A percentile compares a stretch with the other conserved stretches of the same genome.
phyloP scores from a whole-genome alignment of 2,888 invertebrate species.

The Plemyria rubiginata region DNA sequence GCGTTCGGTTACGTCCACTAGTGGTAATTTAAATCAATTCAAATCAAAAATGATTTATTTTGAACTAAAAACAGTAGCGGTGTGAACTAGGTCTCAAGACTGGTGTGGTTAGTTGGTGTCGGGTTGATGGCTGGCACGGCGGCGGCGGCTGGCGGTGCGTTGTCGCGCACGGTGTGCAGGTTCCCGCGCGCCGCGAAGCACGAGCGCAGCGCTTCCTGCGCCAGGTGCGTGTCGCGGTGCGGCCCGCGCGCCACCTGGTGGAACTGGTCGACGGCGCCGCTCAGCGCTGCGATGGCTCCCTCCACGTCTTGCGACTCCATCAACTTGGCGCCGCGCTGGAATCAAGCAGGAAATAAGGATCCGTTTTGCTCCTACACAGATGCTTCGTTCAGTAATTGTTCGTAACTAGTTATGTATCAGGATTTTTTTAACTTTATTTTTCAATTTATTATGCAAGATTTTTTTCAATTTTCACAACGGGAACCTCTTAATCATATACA shows the following conservation, averaged over 20 bases:
- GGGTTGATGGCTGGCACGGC: neutral
- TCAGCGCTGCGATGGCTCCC: constrained; percentile 83
- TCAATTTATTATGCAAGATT: too few species aligned
- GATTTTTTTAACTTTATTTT: too few species aligned
- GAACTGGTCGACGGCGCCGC: constrained; percentile 85
- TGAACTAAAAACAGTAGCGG: too few species aligned
- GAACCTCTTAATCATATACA: too few species aligned
- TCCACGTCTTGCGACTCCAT: constrained; percentile 82
- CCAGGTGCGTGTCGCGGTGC: constrained; percentile 87
- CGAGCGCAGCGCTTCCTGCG: constrained; percentile 88
- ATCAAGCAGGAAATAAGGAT: neutral
- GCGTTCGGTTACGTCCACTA: too few species aligned
- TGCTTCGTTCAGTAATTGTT: too few species aligned
- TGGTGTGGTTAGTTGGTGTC: neutral
- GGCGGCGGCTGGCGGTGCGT: neutral
- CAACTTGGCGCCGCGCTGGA: constrained; percentile 65
- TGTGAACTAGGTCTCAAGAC: too few species aligned
- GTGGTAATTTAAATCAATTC: too few species aligned
- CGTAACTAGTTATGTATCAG: too few species aligned
- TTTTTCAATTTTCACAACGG: too few species aligned
- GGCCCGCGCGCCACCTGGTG: constrained; percentile 87
- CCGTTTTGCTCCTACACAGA: too few species aligned
- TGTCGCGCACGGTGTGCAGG: constrained; percentile 51
- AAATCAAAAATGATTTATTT: too few species aligned
- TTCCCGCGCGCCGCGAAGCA: constrained; percentile 87